These are phyloP conservation scores for Chlorodrepanis virens DNA, from an alignment of 2,113 vertebrate genomes.

Conservation along the genomic window DNA sequence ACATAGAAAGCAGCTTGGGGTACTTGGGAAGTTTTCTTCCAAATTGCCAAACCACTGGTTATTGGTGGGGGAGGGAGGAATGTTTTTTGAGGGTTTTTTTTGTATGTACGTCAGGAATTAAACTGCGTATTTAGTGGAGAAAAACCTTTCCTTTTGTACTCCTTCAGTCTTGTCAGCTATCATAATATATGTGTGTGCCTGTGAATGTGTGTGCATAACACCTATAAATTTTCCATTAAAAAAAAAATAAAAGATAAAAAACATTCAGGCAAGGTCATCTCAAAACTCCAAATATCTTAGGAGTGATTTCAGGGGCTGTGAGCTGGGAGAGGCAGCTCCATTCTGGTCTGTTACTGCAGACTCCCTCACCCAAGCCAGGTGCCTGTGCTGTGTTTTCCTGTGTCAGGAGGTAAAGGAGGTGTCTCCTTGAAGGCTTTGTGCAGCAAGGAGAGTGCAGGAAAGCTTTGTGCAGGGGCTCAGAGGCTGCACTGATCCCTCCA, in stretches of 20 bases:
- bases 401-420: not conserved
- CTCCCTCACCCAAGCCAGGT: not conserved
- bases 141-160: not conserved
- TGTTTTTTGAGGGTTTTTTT: not conserved
- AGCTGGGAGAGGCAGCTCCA: not conserved
- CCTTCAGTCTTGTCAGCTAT: not conserved
- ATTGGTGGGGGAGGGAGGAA: not conserved
- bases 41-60: not conserved
- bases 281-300: not conserved
- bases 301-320: not conserved
- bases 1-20: not conserved
- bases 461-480: not conserved
- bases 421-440: not conserved
- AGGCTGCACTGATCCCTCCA: not conserved
- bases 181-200: not conserved
- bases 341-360: not conserved
- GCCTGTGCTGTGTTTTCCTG: not conserved
- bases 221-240: not conserved
- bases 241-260: not conserved
- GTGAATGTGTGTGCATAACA: not conserved
- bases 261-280: not conserved
- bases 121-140: not conserved
- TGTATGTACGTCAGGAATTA: not conserved
- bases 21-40: not conserved
- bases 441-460: not conserved